Evolutionary conservation across 2,888 invertebrate species (phyloP).

Genomic region (Pristionchus maxplancki): DNA sequence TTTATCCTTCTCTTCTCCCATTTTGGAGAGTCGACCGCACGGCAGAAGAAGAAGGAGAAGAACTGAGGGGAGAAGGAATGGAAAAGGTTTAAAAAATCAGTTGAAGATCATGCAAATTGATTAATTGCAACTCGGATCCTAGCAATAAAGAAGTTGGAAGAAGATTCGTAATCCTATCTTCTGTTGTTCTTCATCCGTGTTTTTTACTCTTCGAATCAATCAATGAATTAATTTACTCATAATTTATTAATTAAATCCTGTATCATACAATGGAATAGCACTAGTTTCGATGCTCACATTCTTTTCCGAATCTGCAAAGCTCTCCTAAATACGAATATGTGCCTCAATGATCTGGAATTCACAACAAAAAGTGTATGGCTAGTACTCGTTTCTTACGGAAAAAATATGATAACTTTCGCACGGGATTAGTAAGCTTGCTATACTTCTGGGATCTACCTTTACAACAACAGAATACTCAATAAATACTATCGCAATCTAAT

Average conservation of each 20-base stretch:
- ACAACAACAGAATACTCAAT: neutral
- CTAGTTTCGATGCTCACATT: neutral
- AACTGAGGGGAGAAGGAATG: neutral
- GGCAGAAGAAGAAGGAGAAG: neutral
- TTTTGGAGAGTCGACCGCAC: neutral
- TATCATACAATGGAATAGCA: constrained; percentile 29
- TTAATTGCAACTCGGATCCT: neutral
- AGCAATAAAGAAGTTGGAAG: no score
- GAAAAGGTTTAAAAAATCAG: neutral
- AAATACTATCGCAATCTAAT: constrained; percentile 9
- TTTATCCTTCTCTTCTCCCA: neutral
- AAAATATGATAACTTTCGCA: constrained; percentile 29
- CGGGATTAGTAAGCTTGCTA: constrained; percentile 10
- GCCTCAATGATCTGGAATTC: neutral
- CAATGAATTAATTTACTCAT: neutral
- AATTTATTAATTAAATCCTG: neutral
- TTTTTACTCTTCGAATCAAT: no score
- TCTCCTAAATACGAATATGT: constrained; percentile 2
- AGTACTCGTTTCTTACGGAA: constrained; percentile 17
- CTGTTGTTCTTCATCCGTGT: no score
- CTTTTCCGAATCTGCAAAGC: neutral
- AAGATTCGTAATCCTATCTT: no score
- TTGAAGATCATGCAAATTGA: neutral
- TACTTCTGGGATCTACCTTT: constrained; percentile 22
- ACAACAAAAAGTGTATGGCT: neutral